phyloP scores from a whole-genome alignment of 1,140 invertebrate species.

The Drosophila parvula region DNA sequence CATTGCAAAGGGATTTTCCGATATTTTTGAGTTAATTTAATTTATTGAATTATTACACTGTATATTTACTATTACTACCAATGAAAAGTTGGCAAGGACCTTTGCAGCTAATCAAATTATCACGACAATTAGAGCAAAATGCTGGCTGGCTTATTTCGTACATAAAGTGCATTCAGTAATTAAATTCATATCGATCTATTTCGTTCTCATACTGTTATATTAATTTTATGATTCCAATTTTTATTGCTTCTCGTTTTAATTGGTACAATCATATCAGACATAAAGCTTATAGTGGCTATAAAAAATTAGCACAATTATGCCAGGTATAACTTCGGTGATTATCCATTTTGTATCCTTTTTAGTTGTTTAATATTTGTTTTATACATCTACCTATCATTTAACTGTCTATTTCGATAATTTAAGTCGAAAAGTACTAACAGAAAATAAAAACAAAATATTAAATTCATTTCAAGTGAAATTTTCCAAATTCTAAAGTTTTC shows the following conservation, averaged over 20 bases:
- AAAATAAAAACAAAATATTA: neutral
- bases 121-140: neutral
- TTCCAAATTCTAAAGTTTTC: neutral
- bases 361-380: neutral
- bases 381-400: neutral
- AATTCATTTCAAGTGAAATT: neutral
- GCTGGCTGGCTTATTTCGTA: neutral
- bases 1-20: neutral
- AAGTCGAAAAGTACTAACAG: neutral
- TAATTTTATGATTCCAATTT: neutral
- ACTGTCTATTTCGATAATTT: neutral
- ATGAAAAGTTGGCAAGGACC: neutral
- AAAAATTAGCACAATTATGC: neutral
- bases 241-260: neutral
- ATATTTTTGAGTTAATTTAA: neutral
- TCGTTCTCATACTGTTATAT: neutral
- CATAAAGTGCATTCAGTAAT: neutral
- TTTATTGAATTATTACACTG: constrained; percentile 1
- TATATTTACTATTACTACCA: neutral
- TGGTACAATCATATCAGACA: neutral
- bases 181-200: neutral
- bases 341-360: too few species aligned
- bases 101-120: neutral
- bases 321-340: too few species aligned
- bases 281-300: neutral